Percentiles rank a stretch among this genome's conserved stretches.
phyloP scores from a whole-genome alignment of 2,888 invertebrate genomes.

The Drosophila macrospina region DNA sequence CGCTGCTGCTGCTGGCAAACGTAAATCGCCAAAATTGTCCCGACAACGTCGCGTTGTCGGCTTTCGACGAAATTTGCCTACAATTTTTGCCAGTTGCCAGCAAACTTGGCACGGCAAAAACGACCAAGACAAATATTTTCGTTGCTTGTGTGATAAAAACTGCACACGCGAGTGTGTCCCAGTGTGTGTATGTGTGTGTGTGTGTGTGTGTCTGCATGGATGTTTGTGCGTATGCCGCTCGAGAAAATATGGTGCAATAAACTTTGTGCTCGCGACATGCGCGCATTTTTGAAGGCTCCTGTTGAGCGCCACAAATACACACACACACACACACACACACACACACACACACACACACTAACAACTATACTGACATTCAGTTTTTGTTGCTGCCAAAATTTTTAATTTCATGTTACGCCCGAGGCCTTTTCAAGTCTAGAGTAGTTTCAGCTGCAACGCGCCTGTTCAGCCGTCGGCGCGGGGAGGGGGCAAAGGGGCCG shows the following conservation, averaged over 20 bases:
- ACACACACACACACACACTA: constrained; percentile 7
- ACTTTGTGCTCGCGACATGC: constrained; percentile 66
- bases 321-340: constrained; percentile 13
- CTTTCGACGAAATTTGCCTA: constrained; percentile 75
- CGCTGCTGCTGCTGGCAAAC: constrained; percentile 43
- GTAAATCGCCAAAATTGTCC: constrained; percentile 74
- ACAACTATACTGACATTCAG: constrained; percentile 2
- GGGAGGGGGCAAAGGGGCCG: not conserved
- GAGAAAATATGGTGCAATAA: constrained; percentile 67
- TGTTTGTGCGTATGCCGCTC: constrained; percentile 51
- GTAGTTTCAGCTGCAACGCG: constrained; percentile 37
- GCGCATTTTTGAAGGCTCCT: constrained; percentile 73
- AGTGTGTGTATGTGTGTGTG: constrained; percentile 14
- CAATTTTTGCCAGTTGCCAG: constrained; percentile 65
- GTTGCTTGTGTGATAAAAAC: constrained; percentile 65
- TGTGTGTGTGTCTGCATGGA: constrained; percentile 27
- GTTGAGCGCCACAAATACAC: constrained; percentile 47
- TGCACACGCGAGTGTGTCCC: constrained; percentile 33
- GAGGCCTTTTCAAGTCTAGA: constrained; percentile 62
- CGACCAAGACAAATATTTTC: constrained; percentile 66
- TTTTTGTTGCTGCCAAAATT: constrained; percentile 63
- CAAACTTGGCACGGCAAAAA: constrained; percentile 62
- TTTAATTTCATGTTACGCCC: constrained; percentile 69
- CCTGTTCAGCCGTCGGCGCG: not conserved
- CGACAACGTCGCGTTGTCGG: constrained; percentile 60